Conservation (phyloP, 2,113 vertebrate species). For the Sorex araneus region DNA sequence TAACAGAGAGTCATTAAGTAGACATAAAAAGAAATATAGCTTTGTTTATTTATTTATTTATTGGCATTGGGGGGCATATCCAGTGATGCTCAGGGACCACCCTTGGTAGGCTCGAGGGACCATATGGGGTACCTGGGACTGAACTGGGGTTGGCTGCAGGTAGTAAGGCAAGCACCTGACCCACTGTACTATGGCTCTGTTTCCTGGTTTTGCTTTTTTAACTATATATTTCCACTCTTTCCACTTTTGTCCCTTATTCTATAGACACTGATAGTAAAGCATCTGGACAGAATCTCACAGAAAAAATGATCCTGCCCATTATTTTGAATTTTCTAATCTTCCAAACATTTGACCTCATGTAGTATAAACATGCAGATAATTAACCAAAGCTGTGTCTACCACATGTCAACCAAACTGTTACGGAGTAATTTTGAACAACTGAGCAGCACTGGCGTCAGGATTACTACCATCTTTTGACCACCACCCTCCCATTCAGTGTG, state of each 20-base stretch:
- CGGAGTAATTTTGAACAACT: background rate
- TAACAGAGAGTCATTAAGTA: background rate
- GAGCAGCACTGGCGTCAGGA: background rate
- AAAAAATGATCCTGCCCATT: constrained; percentile 40
- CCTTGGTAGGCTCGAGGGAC: too few species aligned
- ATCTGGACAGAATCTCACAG: constrained; percentile 50
- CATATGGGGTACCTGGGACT: too few species aligned
- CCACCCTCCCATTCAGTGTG: background rate
- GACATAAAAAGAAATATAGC: background rate
- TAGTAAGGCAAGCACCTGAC: too few species aligned
- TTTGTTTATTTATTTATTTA: background rate
- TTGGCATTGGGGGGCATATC: too few species aligned
- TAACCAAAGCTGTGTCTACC: constrained; percentile 14
- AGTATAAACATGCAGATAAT: constrained; percentile 61
- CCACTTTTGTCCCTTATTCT: constrained; percentile 47
- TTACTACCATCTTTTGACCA: background rate
- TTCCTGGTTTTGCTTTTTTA: background rate
- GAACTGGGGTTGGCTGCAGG: too few species aligned
- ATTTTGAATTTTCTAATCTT: constrained; percentile 64
- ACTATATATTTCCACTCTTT: constrained; percentile 9
- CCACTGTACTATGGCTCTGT: too few species aligned
- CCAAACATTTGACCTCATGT: constrained; percentile 35
- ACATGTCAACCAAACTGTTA: background rate
- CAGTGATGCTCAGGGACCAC: too few species aligned
- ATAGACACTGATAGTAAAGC: background rate